These are phyloP conservation scores for Drosophila pandora DNA, from an alignment of 1,140 invertebrate species.

Conservation along the genomic window DNA sequence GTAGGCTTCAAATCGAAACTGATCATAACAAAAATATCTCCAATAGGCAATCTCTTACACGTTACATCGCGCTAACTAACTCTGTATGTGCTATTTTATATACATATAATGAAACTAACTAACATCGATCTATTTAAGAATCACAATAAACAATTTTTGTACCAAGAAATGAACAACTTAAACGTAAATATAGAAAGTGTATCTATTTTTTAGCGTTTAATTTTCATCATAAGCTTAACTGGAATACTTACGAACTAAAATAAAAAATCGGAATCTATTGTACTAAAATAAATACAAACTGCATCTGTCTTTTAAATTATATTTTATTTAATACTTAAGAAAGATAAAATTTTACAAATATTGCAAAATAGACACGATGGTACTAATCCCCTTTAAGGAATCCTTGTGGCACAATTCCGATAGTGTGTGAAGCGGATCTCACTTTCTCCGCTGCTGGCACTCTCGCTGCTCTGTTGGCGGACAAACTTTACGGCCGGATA, in stretches of 20 bases:
- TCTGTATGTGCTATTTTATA: slow-evolving; percentile 62
- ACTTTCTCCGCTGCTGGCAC: slow-evolving; percentile 42
- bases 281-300: slow-evolving; percentile 14
- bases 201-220: slow-evolving; percentile 59
- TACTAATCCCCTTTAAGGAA: slow-evolving; percentile 47
- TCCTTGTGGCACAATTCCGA: slow-evolving; percentile 76
- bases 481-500: slow-evolving; percentile 70
- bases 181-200: slow-evolving; percentile 41
- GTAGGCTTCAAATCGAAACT: slow-evolving; percentile 48
- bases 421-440: slow-evolving; percentile 67
- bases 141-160: slow-evolving; percentile 60
- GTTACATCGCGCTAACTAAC: slow-evolving; percentile 50
- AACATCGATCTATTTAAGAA: slow-evolving; percentile 36
- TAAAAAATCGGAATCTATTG: slow-evolving; percentile 44
- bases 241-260: slow-evolving; percentile 47
- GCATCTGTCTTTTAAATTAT: background rate
- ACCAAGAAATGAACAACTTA: slow-evolving; percentile 59
- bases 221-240: slow-evolving; percentile 46
- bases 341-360: slow-evolving; percentile 34
- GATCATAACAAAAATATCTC: slow-evolving; percentile 52
- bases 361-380: slow-evolving; percentile 9
- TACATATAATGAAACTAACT: slow-evolving; percentile 31
- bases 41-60: slow-evolving; percentile 68
- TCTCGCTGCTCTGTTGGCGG: slow-evolving; percentile 56
- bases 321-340: slow-evolving; percentile 22